A percentile compares a stretch with the other conserved stretches of the same genome.
These are phyloP conservation scores for Eudasyphora cyanicolor DNA, from an alignment of 2,888 invertebrate genomes.

Conservation along the genomic window DNA sequence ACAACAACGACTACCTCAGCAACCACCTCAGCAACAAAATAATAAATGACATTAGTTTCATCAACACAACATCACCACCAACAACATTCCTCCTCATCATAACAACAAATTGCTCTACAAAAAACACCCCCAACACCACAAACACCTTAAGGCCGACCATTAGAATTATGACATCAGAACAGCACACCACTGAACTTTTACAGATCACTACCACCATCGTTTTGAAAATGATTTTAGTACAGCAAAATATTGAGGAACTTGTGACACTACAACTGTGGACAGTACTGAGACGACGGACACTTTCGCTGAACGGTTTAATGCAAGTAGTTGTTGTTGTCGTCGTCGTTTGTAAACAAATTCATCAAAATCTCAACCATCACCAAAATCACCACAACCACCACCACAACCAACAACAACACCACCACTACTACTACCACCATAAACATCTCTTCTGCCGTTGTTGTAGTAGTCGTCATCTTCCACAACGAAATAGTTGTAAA, in stretches of 20 bases:
- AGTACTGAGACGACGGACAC: neutral
- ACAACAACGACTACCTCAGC: constrained; percentile 59
- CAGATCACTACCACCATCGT: neutral
- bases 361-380: constrained; percentile 67
- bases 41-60: constrained; percentile 61
- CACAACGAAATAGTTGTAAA: constrained; percentile 57
- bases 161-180: neutral
- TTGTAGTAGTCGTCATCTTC: constrained; percentile 57
- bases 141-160: constrained; percentile 4
- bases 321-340: constrained; percentile 63
- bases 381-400: constrained; percentile 63
- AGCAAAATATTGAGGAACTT: neutral
- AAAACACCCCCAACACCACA: constrained; percentile 54
- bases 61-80: constrained; percentile 64
- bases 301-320: constrained; percentile 17
- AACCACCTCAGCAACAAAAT: constrained; percentile 61
- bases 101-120: constrained; percentile 60
- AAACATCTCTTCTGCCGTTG: constrained; percentile 60
- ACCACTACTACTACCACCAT: constrained; percentile 65
- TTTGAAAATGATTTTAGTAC: constrained; percentile 21
- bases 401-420: constrained; percentile 45
- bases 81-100: constrained; percentile 61
- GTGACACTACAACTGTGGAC: constrained; percentile 41
- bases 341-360: constrained; percentile 62
- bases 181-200: neutral